phyloP scores from a whole-genome alignment of 2,888 invertebrate genomes.

The Agelastica alni region DNA sequence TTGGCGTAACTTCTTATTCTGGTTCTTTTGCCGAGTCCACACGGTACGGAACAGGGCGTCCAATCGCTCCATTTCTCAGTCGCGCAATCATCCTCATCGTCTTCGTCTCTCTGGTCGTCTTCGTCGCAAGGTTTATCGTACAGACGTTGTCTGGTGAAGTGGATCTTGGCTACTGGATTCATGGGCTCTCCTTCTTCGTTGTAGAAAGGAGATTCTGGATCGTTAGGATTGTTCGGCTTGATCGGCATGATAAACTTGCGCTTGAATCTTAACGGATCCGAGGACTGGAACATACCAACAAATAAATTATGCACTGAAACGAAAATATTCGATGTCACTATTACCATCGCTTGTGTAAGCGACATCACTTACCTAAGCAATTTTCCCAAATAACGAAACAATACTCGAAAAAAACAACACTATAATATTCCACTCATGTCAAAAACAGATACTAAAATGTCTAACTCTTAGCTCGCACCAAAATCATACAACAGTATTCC shows the following conservation, averaged over 20 bases:
- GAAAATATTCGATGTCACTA: no score
- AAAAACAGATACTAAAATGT: no score
- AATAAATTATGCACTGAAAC: no score
- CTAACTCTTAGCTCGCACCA: no score
- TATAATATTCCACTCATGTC: no score
- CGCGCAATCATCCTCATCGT: constrained; percentile 22
- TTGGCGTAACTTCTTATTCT: constrained; percentile 60
- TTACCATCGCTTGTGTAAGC: no score
- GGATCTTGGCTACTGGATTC: constrained; percentile 83
- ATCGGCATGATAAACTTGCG: constrained; percentile 81
- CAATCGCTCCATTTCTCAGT: constrained; percentile 36
- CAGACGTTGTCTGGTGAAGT: constrained; percentile 74
- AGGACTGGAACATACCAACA: constrained; percentile 65
- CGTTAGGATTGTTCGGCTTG: constrained; percentile 80
- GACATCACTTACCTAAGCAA: no score
- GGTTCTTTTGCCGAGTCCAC: constrained; percentile 70
- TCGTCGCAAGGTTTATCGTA: constrained; percentile 74
- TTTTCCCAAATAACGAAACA: no score
- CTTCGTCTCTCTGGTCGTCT: constrained; percentile 10
- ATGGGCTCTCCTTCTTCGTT: constrained; percentile 74
- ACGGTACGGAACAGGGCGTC: constrained; percentile 63
- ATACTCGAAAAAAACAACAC: no score
- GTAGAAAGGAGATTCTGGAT: constrained; percentile 87
- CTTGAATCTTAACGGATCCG: constrained; percentile 77
- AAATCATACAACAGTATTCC: no score